Base-by-base conservation (phyloP, 1,140 invertebrate genomes). In the Fopius arisanus region DNA sequence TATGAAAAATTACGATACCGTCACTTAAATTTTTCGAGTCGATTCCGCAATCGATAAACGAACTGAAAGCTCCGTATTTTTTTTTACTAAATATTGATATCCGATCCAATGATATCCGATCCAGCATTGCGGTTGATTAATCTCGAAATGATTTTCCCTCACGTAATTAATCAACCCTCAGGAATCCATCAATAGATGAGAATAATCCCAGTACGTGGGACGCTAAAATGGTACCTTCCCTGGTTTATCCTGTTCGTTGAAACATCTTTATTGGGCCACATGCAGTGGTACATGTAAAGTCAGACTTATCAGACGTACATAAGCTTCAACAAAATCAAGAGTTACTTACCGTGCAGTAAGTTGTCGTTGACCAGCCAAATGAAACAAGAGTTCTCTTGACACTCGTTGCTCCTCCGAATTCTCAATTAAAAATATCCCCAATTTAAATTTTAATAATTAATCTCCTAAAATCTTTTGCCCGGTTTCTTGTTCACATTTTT, bases 361-460 rank as follows among this genome's bases (percentile, higher is more conserved):
- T 29, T 29, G 19, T 48, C 29, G 7, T 23, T 28, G 3, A 19
- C 12, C 31, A 28, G 26, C 6, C 48, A 51, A 21, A 16, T 28
- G 31, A 68, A 19, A 41, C 41, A n/a, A 37, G 41, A 21, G 23
- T 16, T 12, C 23, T 51, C n/a, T 29, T 54, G 16, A 28, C 19
- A 19, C 12, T 4, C 9, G 28, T 12, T 29, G 19, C 29, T 51
- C 19, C 19, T 26, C 16, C 6, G 29, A 54, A 54, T 19, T 54
- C 16, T 29, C 26, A 23, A 51, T 16, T 9, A 51, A 16, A 48
- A 51, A 9, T 54, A 29, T 54, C 23, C 66, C 23, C 29, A 54
- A 48, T 26, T 28, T 12, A 51, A 69, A 5, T 10, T 29, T 67
- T 43, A n/a, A 21, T 40, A 19, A 69, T 54, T 69, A 68, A 68